Base-by-base conservation (phyloP, 2,888 invertebrate species). In the Xanthostigma xanthostigma region DNA sequence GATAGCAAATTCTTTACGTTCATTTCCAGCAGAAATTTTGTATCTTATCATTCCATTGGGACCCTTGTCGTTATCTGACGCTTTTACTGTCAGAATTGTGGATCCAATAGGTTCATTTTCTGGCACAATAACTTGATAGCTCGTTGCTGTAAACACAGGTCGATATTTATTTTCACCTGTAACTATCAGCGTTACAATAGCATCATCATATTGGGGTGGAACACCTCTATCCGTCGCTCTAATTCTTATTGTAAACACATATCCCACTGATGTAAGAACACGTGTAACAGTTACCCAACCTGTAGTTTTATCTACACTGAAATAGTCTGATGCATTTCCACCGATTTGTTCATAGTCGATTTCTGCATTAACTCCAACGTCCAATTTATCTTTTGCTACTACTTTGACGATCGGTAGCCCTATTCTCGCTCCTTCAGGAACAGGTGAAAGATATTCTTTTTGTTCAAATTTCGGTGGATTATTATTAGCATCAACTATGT, bases 401-500 rank as follows among this genome's bases (percentile, higher is more conserved):
- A 92, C 70, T 61, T 78, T 79, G 9, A 88, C 69, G 13, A 94
- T 75, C 53, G 76, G 76, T 63, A 85, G 84, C 1, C 84, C 86
- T 6, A 77, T 62, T 0, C 69, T 65, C 0, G 86, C 84, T 55
- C 80, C 82, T 63, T 86, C 84, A 0, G 90, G 88, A 1, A 92
- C 83, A 0, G 91, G 88, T 2, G 85, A 79, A 41, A 90, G 73
- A 60, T 85, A 89, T 55, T 80, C 77, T 40, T 76, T 67, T 44
- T 79, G 70, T 55, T 80, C 79, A 62, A 95, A 95, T 59, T 78
- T 79, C 0, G 95, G 95, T 8, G 89, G 78, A 63, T 92, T 88
- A 62, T 93, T 91, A 63, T 95, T 94, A 5, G 90, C 89, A 64
- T 94, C 92, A 0, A 92, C 87, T 1, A 95, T 82, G 61, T 87